Conservation (phyloP, 2,113 vertebrate species). For the Tamias sibiricus region DNA sequence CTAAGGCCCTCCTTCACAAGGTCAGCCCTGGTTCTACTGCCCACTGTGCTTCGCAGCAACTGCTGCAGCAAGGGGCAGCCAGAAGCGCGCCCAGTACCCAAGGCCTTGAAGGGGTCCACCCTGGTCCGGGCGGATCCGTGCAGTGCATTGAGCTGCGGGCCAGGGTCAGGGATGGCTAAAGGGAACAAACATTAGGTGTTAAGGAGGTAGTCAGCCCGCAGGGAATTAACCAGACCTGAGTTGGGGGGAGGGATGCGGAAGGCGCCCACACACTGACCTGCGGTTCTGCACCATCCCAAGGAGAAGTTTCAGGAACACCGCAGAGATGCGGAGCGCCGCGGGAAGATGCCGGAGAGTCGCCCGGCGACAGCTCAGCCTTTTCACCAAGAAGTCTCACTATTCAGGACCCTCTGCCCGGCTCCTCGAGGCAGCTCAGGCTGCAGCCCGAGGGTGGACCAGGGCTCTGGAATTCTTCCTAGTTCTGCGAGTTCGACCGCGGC, state of each 20-base stretch:
- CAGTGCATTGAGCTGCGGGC: background rate
- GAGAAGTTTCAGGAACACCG: background rate
- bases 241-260: background rate
- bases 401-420: background rate
- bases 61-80: background rate
- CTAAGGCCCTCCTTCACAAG: background rate
- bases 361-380: background rate
- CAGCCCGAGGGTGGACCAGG: fast-evolving
- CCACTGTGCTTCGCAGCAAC: background rate
- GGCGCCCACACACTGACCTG: slow-evolving; percentile 70
- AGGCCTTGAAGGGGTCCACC: background rate
- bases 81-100: background rate
- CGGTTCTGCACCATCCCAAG: background rate
- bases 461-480: background rate
- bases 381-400: background rate
- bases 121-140: background rate
- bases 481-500: background rate
- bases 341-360: background rate
- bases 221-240: background rate
- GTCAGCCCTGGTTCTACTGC: background rate
- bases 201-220: background rate
- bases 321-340: background rate
- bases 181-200: fast-evolving
- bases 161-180: background rate
- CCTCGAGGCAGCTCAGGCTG: background rate